Evolutionary conservation across 2,113 vertebrate species (phyloP), one percentile per base, ranked within the genome.

Genomic region (Heterocephalus glaber): DNA sequence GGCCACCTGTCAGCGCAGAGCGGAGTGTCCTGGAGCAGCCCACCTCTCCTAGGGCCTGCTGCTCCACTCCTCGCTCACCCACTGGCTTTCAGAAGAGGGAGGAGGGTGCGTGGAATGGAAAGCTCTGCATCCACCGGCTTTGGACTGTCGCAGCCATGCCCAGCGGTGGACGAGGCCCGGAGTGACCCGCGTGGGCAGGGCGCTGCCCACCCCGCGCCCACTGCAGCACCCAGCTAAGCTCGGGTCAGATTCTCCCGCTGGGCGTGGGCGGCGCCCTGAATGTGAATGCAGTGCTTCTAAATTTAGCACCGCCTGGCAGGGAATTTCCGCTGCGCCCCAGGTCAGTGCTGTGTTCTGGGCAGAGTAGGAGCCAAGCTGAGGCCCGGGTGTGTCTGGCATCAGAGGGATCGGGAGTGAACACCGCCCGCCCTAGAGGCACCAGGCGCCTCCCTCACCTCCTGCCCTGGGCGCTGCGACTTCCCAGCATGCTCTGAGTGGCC

Each of bases 101-200:
- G 12, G 54, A 58, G 56, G 56, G 16, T 33, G 1, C 22, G 0
- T 5, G 20, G 86, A 28, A 9, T 41, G 54, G 65, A 3, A 74
- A 7, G 65, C 11, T 41, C 5, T 38, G 11, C 9, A 26, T 60
- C 28, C 38, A 3, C 38, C 44, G n/a, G 61, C 61, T 56, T 47
- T 1, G 28, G 13, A 19, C 82, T 22, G 35, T 35, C n/a, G n/a
- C n/a, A n/a, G n/a, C n/a, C n/a, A n/a, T n/a, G n/a, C n/a, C n/a
- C n/a, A n/a, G n/a, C 9, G 35, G 44, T 35, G 61, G 38, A 58
- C 54, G 82, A 77, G 54, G 96, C 49, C 4, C 7, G 5, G 5
- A 38, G 85, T 76, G 90, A 49, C 96, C 89, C 80, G 91, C 30
- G 84, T 60, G 91, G 95, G n/a, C 58, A n/a, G n/a, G 24, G 19